Evolutionary conservation across 2,888 invertebrate genomes (phyloP).

Genomic region (Seira ritae): DNA sequence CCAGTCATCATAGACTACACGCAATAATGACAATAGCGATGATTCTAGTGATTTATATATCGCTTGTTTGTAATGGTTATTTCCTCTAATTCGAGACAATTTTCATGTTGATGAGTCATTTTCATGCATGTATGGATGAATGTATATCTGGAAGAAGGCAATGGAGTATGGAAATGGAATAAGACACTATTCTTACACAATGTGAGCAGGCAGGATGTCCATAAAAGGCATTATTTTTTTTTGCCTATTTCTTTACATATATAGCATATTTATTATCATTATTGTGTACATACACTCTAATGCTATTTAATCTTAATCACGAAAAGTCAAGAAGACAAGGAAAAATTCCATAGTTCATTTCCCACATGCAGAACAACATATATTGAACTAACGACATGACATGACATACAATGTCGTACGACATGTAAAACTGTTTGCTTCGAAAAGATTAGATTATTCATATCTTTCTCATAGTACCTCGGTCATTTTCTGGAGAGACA

Average conservation of each 20-base stretch:
- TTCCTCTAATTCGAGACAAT: neutral
- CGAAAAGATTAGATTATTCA: neutral
- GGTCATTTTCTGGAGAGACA: neutral
- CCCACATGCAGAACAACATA: neutral
- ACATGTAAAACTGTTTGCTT: neutral
- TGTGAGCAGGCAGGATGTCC: constrained; percentile 20
- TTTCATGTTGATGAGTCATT: neutral
- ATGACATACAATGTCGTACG: no score
- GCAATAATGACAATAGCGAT: no score
- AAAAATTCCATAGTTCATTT: constrained; percentile 31
- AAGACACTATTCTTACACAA: neutral
- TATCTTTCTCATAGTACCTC: neutral
- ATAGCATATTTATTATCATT: neutral
- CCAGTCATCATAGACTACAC: no score
- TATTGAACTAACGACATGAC: neutral
- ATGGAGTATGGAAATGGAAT: no score
- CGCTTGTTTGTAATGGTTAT: neutral
- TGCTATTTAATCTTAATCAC: constrained; percentile 1
- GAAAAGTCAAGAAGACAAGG: constrained; percentile 25
- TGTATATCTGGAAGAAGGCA: neutral
- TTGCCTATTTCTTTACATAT: neutral
- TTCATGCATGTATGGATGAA: neutral
- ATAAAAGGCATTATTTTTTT: constrained; percentile 40
- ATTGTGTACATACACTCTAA: neutral
- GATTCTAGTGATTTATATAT: no score